Conservation (phyloP, 2,797 vertebrate species). For the Cossypha heuglini region DNA sequence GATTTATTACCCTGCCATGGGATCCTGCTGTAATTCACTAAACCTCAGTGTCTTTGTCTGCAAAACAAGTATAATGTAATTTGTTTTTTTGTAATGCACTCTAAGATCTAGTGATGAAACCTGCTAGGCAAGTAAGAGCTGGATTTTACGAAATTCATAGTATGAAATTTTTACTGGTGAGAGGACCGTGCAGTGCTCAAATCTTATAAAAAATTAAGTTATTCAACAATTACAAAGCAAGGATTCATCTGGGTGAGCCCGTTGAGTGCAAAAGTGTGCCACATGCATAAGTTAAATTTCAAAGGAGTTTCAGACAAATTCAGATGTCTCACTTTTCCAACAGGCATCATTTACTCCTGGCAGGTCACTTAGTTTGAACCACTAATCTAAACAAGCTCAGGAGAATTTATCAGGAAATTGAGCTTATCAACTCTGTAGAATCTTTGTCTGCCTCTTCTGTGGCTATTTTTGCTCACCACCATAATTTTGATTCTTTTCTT, state of each 20-base stretch:
- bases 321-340: not conserved
- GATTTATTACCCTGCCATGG: not conserved
- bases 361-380: not conserved
- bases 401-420: not conserved
- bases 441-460: not conserved
- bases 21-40: not conserved
- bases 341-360: not conserved
- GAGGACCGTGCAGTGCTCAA: not conserved
- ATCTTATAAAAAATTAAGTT: not conserved
- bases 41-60: not conserved
- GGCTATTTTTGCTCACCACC: slow-evolving; percentile 5
- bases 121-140: not conserved
- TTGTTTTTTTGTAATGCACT: not conserved
- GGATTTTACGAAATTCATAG: not conserved
- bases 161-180: not conserved
- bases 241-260: not conserved
- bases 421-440: not conserved
- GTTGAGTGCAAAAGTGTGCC: not conserved
- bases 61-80: not conserved
- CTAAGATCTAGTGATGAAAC: not conserved
- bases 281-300: not conserved
- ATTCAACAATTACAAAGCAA: not conserved
- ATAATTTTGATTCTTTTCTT: not conserved
- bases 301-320: not conserved
- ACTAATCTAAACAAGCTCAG: not conserved